phyloP scores from a whole-genome alignment of 2,113 vertebrate genomes.

The Megaptera novaeangliae region DNA sequence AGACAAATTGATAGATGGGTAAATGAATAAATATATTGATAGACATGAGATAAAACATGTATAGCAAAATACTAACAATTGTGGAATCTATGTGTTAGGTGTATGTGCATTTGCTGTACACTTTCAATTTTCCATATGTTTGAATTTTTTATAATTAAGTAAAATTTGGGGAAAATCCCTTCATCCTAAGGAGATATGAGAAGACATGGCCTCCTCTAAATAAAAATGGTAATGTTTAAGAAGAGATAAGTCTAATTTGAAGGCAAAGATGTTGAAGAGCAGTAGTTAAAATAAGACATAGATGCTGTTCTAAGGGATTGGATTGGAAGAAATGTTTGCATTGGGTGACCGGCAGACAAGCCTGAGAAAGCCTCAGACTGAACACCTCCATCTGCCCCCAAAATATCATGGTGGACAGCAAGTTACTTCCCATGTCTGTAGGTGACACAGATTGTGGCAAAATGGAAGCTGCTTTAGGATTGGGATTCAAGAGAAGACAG shows the following conservation, averaged over 20 bases:
- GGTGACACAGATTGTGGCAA: not conserved
- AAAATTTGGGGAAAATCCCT: not conserved
- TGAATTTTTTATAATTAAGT: not conserved
- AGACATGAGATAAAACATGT: not conserved
- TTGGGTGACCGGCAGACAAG: not conserved
- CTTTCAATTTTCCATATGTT: not conserved
- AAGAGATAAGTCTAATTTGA: not conserved
- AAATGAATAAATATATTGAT: not conserved
- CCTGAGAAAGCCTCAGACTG: not conserved
- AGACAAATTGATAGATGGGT: not conserved
- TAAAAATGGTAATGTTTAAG: not conserved
- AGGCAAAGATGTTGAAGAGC: not conserved
- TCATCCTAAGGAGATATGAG: not conserved
- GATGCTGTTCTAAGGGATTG: not conserved
- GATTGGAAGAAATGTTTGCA: not conserved
- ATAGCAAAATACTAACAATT: not conserved
- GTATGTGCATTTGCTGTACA: not conserved
- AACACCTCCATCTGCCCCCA: rapidly evolving
- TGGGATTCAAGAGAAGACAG: not conserved
- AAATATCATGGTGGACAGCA: not conserved
- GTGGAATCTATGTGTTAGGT: not conserved
- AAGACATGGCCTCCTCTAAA: not conserved
- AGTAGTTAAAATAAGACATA: not conserved
- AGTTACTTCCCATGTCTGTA: not conserved
- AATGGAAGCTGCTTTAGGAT: not conserved